phyloP scores from a whole-genome alignment of 2,888 invertebrate genomes.

The Conistra vaccinii region DNA sequence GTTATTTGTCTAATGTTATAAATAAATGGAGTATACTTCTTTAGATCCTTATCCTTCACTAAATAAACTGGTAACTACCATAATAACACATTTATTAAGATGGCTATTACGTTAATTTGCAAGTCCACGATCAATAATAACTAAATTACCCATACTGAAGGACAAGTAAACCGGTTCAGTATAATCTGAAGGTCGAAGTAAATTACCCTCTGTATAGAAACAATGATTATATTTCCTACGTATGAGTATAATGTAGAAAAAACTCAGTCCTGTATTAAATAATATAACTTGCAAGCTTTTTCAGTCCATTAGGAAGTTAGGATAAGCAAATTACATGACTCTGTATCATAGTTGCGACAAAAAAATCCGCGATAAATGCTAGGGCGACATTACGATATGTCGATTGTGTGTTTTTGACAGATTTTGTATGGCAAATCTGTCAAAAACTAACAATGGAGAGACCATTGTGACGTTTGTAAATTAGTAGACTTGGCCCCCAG shows the following conservation, averaged over 20 bases:
- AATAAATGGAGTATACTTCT: background rate
- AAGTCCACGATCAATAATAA: constrained; percentile 44
- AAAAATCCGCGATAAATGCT: too few species aligned
- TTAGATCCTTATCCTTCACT: background rate
- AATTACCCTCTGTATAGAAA: constrained; percentile 33
- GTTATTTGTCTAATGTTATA: too few species aligned
- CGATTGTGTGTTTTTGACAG: too few species aligned
- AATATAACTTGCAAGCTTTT: background rate
- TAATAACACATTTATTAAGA: constrained; percentile 17
- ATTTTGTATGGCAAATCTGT: too few species aligned
- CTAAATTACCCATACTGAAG: constrained; percentile 50
- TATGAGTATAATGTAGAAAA: background rate
- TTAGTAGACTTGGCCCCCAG: too few species aligned
- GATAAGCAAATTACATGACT: background rate
- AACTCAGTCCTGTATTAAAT: background rate
- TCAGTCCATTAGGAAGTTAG: background rate
- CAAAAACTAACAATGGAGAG: too few species aligned
- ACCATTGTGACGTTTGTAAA: too few species aligned
- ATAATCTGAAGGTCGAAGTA: constrained; percentile 48
- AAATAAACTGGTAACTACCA: constrained; percentile 1
- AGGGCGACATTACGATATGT: too few species aligned
- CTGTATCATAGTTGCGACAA: too few species aligned
- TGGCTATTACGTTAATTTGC: constrained; percentile 39
- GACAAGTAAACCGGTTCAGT: constrained; percentile 25
- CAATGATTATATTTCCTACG: constrained; percentile 23